Conservation (phyloP, 1,140 invertebrate genomes). For the Linepithema humile region DNA sequence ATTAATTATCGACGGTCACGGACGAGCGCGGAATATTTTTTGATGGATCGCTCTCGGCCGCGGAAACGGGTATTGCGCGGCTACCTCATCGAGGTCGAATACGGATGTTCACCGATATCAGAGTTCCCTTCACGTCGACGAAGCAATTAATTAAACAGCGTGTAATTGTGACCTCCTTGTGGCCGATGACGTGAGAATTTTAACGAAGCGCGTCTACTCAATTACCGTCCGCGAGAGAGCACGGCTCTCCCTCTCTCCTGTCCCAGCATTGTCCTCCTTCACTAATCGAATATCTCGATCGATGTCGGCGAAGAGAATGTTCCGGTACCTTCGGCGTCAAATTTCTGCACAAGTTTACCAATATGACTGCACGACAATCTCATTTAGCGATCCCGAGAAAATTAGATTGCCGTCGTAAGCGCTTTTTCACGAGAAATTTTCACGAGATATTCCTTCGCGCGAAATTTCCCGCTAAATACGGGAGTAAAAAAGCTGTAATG, state of each 20-base stretch:
- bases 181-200: background rate
- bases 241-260: background rate
- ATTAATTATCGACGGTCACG: too few relatives aligned
- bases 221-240: background rate
- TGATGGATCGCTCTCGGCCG: background rate
- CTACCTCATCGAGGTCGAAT: background rate
- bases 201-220: background rate
- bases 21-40: too few relatives aligned
- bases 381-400: background rate
- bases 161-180: background rate
- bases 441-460: background rate
- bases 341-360: background rate
- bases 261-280: background rate
- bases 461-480: background rate
- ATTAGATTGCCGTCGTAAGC: background rate
- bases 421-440: background rate
- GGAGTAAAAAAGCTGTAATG: background rate
- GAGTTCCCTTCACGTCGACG: background rate
- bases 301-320: background rate
- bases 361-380: background rate
- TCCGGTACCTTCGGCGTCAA: background rate
- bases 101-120: background rate
- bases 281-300: background rate
- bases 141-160: constrained; percentile 21
- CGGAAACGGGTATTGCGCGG: background rate